Evolutionary conservation across 2,113 vertebrate species (phyloP).

Genomic region (Tachuris rubrigastra): DNA sequence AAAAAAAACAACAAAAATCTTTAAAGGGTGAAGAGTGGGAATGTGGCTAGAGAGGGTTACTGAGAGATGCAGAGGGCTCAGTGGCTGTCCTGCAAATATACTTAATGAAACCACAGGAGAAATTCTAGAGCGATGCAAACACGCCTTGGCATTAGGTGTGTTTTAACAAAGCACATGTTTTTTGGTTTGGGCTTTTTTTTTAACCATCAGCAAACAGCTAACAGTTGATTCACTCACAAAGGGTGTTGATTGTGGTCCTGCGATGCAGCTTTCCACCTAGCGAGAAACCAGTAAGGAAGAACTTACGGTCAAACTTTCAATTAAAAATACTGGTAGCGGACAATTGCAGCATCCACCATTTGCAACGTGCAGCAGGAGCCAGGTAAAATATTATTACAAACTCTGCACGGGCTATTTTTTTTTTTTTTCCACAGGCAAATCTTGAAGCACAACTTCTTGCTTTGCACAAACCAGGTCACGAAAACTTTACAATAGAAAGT

Average conservation of each 20-base stretch:
- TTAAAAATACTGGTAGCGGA: conserved; percentile 6
- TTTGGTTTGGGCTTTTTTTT: not conserved
- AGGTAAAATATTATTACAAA: conserved; percentile 51
- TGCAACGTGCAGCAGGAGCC: conserved; percentile 21
- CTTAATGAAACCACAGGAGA: conserved; percentile 44
- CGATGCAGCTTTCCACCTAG: conserved; percentile 46
- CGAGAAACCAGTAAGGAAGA: conserved; percentile 13
- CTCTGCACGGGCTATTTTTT: conserved; percentile 7
- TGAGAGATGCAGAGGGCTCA: conserved; percentile 19
- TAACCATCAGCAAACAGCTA: conserved; percentile 37
- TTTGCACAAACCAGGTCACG: conserved; percentile 72
- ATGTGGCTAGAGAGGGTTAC: conserved; percentile 31
- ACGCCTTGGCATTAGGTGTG: conserved; percentile 20
- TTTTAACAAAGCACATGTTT: conserved; percentile 62
- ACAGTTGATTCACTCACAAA: conserved; percentile 54
- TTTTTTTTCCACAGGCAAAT: conserved; percentile 13
- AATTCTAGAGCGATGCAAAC: conserved; percentile 43
- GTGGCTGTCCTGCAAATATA: conserved; percentile 17
- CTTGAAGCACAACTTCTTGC: conserved; percentile 55
- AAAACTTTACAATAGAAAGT: conserved; percentile 94
- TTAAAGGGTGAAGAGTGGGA: conserved; percentile 57
- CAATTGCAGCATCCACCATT: not conserved
- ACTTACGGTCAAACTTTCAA: conserved; percentile 46
- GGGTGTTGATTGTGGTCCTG: conserved; percentile 41
- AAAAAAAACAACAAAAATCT: conserved; percentile 59